Conservation (phyloP, 2,113 vertebrate species). For the Camelus dromedarius region DNA sequence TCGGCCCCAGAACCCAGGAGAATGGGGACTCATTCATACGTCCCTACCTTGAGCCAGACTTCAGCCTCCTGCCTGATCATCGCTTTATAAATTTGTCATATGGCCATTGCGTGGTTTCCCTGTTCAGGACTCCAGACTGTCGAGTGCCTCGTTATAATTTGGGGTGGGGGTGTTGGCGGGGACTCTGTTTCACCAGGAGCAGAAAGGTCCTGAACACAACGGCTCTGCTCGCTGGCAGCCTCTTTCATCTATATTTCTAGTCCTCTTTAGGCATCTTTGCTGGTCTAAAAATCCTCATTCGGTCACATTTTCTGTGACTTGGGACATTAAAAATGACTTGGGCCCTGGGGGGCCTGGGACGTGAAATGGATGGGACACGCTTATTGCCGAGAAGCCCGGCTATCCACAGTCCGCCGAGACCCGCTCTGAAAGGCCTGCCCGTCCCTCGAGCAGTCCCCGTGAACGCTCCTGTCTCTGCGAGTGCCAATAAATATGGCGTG, state of each 20-base stretch:
- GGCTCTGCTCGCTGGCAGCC: not conserved
- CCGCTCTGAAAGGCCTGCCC: not conserved
- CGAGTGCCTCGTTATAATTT: not conserved
- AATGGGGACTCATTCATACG: no score
- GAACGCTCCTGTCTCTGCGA: not conserved
- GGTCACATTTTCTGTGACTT: not conserved
- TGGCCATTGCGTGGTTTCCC: not conserved
- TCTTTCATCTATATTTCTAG: not conserved
- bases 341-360: not conserved
- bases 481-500: not conserved
- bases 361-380: accelerated
- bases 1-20: not conserved
- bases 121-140: not conserved
- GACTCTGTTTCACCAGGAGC: not conserved
- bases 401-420: accelerated
- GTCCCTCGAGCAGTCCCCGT: not conserved
- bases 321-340: not conserved
- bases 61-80: not conserved
- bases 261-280: not conserved
- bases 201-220: not conserved
- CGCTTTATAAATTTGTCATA: not conserved
- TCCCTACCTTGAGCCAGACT: no score
- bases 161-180: not conserved
- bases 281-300: not conserved
- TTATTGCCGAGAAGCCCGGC: not conserved